Evolutionary conservation across 1,140 invertebrate genomes (phyloP), one percentile per base, ranked within the genome.

Genomic region (Antheraea mylitta): DNA sequence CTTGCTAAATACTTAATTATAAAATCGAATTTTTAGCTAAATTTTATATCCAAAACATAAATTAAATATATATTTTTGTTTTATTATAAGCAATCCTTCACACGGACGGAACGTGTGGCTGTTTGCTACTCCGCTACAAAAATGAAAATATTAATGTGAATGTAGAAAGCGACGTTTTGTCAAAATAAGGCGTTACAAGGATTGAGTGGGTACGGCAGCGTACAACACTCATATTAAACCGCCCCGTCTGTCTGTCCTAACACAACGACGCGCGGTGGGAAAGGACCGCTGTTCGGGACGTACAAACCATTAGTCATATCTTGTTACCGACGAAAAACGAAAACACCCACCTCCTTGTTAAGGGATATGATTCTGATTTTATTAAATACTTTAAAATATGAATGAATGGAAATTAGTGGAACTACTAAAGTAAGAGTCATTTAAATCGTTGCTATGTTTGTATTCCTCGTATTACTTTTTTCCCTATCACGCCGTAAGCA

Each of bases 251-350:
- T 45, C 70, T 67, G 48, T 73, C 71, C 72, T 75, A 79, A 79
- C 45, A 48, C 45, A 73, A 75, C 73, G 22, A 30, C 22, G 1
- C n/a, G 70, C 71, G 77, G 70, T 79, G 84, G 79, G 83, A 88
- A 79, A 64, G 16, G 73, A 61, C 71, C 68, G 75, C 75, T 87
- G 85, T 78, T 73, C 18, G 38, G 68, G 84, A 83, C 83, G 80
- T 70, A 70, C 36, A 65, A 64, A 74, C 83, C 79, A 87, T 87
- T 87, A 85, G 81, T 87, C 85, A 87, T 84, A 85, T 84, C 76
- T 85, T 84, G 77, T 79, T 77, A 82, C 75, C 73, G 75, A 74
- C 73, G 78, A 81, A 85, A 85, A 84, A 87, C 82, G 67, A 16
- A 19, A 18, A 11, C 18, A 13, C 8, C 45, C 16, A 38, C 9